A percentile compares a stretch with the other conserved stretches of the same genome.
Evolutionary conservation across 2,888 invertebrate species (phyloP).

Genomic region (Acanthosoma haemorrhoidale): DNA sequence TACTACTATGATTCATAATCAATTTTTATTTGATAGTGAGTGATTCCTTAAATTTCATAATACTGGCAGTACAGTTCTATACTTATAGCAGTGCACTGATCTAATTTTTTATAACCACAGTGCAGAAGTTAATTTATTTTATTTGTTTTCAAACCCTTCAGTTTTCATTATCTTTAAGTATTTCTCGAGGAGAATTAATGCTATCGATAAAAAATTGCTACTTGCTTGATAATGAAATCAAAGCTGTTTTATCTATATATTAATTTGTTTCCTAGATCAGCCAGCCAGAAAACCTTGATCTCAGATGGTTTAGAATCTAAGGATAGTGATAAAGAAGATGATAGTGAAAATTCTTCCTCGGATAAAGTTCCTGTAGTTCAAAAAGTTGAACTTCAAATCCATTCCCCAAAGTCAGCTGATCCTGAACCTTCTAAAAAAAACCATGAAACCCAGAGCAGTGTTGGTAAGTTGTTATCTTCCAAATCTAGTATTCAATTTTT

Average conservation of each 20-base stretch:
- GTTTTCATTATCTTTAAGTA: too few relatives aligned
- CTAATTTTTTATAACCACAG: too few relatives aligned
- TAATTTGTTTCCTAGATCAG: slow-evolving; percentile 14
- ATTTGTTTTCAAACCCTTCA: too few relatives aligned
- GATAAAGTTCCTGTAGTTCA: slow-evolving; percentile 58
- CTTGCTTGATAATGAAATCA: too few relatives aligned
- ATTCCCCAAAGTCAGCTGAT: slow-evolving; percentile 46
- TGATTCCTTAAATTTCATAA: too few relatives aligned
- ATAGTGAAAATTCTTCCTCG: slow-evolving; percentile 55
- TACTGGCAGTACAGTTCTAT: too few relatives aligned
- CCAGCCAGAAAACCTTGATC: slow-evolving; percentile 21
- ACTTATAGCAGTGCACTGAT: too few relatives aligned
- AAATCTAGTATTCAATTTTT: not conserved
- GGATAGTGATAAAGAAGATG: slow-evolving; percentile 41
- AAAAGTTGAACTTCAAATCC: slow-evolving; percentile 69
- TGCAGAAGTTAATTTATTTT: too few relatives aligned
- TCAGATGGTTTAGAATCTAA: slow-evolving; percentile 22
- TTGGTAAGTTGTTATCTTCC: slow-evolving; percentile 49
- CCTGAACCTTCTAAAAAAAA: slow-evolving; percentile 40
- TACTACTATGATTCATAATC: too few relatives aligned
- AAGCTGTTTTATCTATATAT: not conserved
- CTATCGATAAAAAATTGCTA: too few relatives aligned
- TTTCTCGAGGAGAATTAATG: too few relatives aligned
- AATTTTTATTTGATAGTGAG: too few relatives aligned
- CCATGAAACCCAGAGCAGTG: slow-evolving; percentile 48